Evolutionary conservation across 1,140 invertebrate species (phyloP).

Genomic region (Drosophila tani): DNA sequence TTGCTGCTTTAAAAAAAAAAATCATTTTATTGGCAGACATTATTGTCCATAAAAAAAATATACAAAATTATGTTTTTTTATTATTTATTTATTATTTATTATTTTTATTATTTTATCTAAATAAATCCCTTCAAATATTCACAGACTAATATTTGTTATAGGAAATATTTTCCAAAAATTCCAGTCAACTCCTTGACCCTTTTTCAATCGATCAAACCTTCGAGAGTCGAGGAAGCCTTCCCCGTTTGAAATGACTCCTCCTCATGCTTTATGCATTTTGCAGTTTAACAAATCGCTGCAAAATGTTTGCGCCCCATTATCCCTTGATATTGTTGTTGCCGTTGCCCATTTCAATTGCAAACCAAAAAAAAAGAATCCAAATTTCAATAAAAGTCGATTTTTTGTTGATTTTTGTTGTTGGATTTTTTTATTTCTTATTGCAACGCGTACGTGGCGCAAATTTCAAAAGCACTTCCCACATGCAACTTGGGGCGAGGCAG

Average conservation of each 20-base stretch:
- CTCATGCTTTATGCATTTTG: slow-evolving; percentile 29
- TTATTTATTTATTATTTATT: no score
- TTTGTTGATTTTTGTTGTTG: slow-evolving; percentile 26
- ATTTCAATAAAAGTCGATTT: slow-evolving; percentile 49
- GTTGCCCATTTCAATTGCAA: slow-evolving; percentile 28
- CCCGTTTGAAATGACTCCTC: slow-evolving; percentile 8
- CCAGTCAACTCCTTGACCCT: background rate
- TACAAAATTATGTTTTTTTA: no score
- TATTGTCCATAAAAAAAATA: background rate
- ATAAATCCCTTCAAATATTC: background rate
- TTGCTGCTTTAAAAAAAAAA: background rate
- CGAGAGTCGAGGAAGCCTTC: background rate
- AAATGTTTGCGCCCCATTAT: slow-evolving; percentile 71
- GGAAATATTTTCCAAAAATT: background rate
- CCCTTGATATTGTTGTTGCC: slow-evolving; percentile 26
- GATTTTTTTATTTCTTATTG: slow-evolving; percentile 60
- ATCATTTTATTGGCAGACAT: background rate
- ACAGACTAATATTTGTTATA: background rate
- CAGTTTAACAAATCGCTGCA: slow-evolving; percentile 70
- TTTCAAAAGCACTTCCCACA: slow-evolving; percentile 76
- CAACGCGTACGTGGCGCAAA: slow-evolving; percentile 72
- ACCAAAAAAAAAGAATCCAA: slow-evolving; percentile 5
- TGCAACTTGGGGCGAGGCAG: slow-evolving; percentile 48
- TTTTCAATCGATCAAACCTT: slow-evolving; percentile 22
- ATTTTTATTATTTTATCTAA: background rate